Percentiles rank a stretch among this genome's conserved stretches.
Evolutionary conservation across 1,140 invertebrate species (phyloP).

Genomic region (Drosophila sturtevanti): DNA sequence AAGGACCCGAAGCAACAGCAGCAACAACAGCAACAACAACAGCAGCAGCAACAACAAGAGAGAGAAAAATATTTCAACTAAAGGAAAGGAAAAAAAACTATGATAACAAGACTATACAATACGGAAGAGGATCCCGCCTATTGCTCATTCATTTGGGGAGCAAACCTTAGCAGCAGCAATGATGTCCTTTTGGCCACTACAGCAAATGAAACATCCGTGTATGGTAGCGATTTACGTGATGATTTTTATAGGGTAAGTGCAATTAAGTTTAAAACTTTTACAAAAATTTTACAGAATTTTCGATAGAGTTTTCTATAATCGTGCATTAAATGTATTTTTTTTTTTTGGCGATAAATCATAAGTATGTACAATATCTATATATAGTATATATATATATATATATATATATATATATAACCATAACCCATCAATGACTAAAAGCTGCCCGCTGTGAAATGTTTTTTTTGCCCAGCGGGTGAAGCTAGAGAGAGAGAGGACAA

Average conservation of each 20-base stretch:
- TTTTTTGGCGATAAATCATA: constrained; percentile 8
- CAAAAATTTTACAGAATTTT: neutral
- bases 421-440: constrained; percentile 16
- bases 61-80: neutral
- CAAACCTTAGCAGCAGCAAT: constrained; percentile 59
- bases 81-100: constrained; percentile 39
- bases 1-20: constrained; percentile 5
- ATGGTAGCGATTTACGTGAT: constrained; percentile 59
- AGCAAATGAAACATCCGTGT: constrained; percentile 45
- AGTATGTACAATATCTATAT: neutral
- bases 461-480: constrained; percentile 15
- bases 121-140: constrained; percentile 79
- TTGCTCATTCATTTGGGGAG: constrained; percentile 77
- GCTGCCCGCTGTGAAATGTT: constrained; percentile 33
- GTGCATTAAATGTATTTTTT: neutral
- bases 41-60: neutral
- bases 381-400: neutral
- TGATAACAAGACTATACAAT: constrained; percentile 78
- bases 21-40: neutral
- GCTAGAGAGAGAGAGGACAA: neutral
- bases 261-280: neutral
- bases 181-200: constrained; percentile 38
- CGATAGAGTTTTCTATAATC: neutral
- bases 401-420: neutral
- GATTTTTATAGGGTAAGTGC: constrained; percentile 75